Conservation (phyloP, 2,888 invertebrate species). For the Tinea trinotella region DNA sequence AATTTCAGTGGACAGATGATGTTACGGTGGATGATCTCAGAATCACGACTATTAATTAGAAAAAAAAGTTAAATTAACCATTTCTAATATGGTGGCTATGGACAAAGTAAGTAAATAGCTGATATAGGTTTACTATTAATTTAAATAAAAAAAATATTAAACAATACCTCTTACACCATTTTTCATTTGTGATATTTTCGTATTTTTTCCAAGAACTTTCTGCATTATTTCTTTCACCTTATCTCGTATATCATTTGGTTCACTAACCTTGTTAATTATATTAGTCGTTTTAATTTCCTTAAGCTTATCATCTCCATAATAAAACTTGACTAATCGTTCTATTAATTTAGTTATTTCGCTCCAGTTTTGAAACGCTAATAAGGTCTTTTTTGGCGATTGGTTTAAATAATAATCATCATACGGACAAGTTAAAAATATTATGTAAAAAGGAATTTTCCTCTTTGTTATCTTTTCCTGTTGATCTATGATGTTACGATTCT, state of each 20-base stretch:
- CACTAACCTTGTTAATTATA: conserved; percentile 25
- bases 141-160: not conserved
- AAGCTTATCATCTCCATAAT: conserved; percentile 35
- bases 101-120: not conserved
- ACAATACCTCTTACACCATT: conserved; percentile 54
- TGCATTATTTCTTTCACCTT: conserved; percentile 56
- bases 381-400: conserved; percentile 53
- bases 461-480: conserved; percentile 1
- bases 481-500: not conserved
- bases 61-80: not conserved
- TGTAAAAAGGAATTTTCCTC: conserved; percentile 50
- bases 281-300: conserved; percentile 28
- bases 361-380: conserved; percentile 73
- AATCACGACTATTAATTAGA: no score
- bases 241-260: conserved; percentile 31
- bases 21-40: no score
- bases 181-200: conserved; percentile 43
- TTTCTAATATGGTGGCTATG: not conserved
- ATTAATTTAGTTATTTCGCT: conserved; percentile 40
- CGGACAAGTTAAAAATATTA: conserved; percentile 71
- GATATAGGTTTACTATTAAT: not conserved
- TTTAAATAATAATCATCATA: conserved; percentile 66
- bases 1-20: no score
- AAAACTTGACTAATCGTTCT: conserved; percentile 46
- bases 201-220: conserved; percentile 47